These are phyloP conservation scores for Mamestra configurata DNA, from an alignment of 1,140 invertebrate species.

Conservation along the genomic window DNA sequence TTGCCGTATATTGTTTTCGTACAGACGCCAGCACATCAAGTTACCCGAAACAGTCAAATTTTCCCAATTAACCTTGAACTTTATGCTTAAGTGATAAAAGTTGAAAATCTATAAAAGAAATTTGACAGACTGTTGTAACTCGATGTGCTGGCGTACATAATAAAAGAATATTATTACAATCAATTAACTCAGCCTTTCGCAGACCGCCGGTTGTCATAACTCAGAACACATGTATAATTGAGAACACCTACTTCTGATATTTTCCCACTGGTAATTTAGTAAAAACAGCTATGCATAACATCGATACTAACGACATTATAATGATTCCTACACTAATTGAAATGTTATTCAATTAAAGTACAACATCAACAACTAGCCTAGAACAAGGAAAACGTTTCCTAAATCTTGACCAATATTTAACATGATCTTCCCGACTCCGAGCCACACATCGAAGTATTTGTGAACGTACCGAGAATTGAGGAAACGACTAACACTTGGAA, in stretches of 20 bases:
- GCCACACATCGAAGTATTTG: background rate
- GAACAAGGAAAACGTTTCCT: conserved; percentile 30
- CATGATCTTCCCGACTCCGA: background rate
- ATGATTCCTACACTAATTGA: background rate
- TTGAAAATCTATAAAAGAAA: too few species aligned
- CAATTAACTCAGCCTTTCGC: conserved; percentile 27
- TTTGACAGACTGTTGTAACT: too few species aligned
- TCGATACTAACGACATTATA: background rate
- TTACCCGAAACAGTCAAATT: too few species aligned
- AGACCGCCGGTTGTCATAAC: conserved; percentile 2
- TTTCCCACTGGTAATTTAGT: background rate
- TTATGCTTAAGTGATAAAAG: too few species aligned
- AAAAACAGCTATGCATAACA: background rate
- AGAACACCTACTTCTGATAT: background rate
- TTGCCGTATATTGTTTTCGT: too few species aligned
- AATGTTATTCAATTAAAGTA: background rate
- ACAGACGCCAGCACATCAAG: too few species aligned
- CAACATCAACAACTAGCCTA: conserved; percentile 11
- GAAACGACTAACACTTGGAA: conserved; percentile 12
- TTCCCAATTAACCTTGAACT: too few species aligned
- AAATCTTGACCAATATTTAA: conserved; percentile 22
- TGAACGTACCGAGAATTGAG: conserved; percentile 20
- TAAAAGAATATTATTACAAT: background rate
- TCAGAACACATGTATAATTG: background rate
- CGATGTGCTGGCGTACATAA: too few species aligned